Conservation (phyloP, 2,888 invertebrate genomes). For the Chirona hameri region DNA sequence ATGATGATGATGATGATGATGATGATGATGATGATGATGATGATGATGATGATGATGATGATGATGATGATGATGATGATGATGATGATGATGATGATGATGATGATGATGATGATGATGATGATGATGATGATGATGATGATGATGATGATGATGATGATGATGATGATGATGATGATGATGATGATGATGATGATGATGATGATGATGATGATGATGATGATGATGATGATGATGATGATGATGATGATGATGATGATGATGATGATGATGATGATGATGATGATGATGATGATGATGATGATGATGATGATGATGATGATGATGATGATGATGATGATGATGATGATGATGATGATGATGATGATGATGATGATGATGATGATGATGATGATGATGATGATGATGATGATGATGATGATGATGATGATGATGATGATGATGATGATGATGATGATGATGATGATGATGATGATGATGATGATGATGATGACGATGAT, state of each 20-base stretch:
- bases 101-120: conserved; percentile 5
- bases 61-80: conserved; percentile 10
- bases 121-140: background rate
- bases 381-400: conserved; percentile 5
- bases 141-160: conserved; percentile 5
- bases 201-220: conserved; percentile 22
- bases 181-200: conserved; percentile 11
- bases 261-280: conserved; percentile 22
- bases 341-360: conserved; percentile 5
- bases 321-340: conserved; percentile 6
- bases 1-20: background rate
- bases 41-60: conserved; percentile 6
- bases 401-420: background rate
- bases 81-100: background rate
- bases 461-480: background rate
- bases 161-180: conserved; percentile 9
- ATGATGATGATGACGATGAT: background rate
- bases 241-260: conserved; percentile 10
- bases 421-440: conserved; percentile 5
- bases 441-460: background rate
- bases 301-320: background rate
- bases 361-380: conserved; percentile 1
- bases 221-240: conserved; percentile 22
- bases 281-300: conserved; percentile 22
- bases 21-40: background rate